Conservation (phyloP, 2,797 vertebrate species). For the Mergus octosetaceus region DNA sequence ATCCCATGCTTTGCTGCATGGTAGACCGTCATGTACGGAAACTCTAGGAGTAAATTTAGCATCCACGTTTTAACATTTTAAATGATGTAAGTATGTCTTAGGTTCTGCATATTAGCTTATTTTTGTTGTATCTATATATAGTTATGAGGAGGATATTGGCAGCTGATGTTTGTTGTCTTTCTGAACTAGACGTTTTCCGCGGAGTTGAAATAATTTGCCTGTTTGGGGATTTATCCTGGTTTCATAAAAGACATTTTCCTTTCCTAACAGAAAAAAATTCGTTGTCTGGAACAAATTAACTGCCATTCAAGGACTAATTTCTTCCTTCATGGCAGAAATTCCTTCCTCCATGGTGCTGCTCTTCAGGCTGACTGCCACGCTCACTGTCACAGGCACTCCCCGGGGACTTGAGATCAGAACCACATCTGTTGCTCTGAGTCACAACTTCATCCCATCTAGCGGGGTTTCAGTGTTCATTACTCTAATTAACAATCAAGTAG, state of each 20-base stretch:
- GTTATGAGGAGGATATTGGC: background rate
- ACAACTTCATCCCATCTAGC: constrained; percentile 5
- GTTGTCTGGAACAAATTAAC: constrained; percentile 61
- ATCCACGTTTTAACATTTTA: background rate
- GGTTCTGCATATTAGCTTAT: background rate
- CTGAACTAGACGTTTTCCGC: background rate
- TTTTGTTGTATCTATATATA: background rate
- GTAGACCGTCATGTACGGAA: rapidly evolving
- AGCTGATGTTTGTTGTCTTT: background rate
- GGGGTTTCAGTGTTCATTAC: constrained; percentile 40
- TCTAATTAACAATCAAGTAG: constrained; percentile 28
- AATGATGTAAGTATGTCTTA: background rate
- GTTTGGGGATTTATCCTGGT: constrained; percentile 13
- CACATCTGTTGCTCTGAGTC: constrained; percentile 56
- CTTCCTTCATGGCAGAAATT: constrained; percentile 41
- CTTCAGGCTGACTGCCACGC: background rate
- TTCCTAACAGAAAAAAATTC: constrained; percentile 12
- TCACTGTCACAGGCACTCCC: constrained; percentile 6
- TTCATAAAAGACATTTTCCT: constrained; percentile 30
- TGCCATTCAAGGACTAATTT: constrained; percentile 48
- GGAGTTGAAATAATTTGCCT: background rate
- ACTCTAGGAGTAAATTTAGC: background rate
- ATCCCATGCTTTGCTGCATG: background rate
- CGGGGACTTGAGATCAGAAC: constrained; percentile 24
- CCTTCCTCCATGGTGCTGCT: constrained; percentile 40